These are phyloP conservation scores for Strigops habroptila DNA, from an alignment of 2,113 vertebrate genomes.

Conservation along the genomic window DNA sequence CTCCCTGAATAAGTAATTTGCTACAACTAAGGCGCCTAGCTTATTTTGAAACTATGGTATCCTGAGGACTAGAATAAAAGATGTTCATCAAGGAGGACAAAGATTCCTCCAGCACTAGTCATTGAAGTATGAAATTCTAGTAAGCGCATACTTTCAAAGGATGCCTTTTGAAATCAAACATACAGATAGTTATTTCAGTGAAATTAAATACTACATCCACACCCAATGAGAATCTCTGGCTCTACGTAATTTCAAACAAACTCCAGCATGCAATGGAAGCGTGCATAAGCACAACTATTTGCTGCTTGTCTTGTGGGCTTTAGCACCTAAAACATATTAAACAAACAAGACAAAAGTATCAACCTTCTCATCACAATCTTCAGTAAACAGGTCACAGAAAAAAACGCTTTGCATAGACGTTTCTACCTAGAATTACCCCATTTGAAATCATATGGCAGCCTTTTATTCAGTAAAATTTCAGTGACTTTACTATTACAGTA, in stretches of 20 bases:
- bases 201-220: conserved; percentile 13
- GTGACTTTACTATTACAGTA: conserved; percentile 43
- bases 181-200: neutral
- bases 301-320: conserved; percentile 40
- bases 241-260: neutral
- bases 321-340: conserved; percentile 26
- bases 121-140: neutral
- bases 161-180: neutral
- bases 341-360: neutral
- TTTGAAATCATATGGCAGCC: conserved; percentile 64
- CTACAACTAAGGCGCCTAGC: neutral
- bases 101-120: neutral
- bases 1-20: conserved; percentile 25
- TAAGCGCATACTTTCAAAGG: neutral
- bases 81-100: neutral
- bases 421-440: conserved; percentile 66
- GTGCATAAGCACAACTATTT: conserved; percentile 18
- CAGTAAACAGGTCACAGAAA: conserved; percentile 58
- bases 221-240: conserved; percentile 4
- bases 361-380: neutral
- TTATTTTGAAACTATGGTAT: neutral
- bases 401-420: conserved; percentile 68
- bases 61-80: neutral
- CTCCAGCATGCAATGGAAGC: neutral
- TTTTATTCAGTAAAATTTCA: conserved; percentile 58